Conservation (phyloP, 2,797 vertebrate species). For the Eurystomus glaucurus region DNA sequence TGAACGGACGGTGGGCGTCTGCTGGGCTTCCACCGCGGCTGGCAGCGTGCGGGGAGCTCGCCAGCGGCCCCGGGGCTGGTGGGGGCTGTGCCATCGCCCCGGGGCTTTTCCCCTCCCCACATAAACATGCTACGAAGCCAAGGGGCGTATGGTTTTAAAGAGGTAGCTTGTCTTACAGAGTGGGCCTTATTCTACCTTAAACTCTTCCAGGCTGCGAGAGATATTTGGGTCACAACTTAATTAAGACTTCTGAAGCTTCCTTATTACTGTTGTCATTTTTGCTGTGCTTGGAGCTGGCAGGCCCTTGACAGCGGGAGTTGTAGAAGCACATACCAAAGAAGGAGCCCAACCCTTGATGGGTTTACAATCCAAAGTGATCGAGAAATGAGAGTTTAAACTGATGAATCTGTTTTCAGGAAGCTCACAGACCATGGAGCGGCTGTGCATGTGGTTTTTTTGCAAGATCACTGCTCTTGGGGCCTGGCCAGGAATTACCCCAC, state of each 20-base stretch:
- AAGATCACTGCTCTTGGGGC: not conserved
- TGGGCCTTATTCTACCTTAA: not conserved
- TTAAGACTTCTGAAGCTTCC: not conserved
- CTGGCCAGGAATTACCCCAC: rapidly evolving
- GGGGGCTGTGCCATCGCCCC: not conserved
- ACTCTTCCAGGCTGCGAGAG: not conserved
- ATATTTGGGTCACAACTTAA: not conserved
- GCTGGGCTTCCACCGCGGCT: not conserved
- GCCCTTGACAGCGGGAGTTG: not conserved
- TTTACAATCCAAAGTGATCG: not conserved
- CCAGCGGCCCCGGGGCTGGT: not conserved
- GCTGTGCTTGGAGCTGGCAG: not conserved
- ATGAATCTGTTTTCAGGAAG: rapidly evolving
- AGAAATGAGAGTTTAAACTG: not conserved
- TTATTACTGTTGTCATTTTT: not conserved
- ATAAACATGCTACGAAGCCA: rapidly evolving
- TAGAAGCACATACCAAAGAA: not conserved
- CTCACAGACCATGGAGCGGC: rapidly evolving
- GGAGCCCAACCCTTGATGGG: not conserved
- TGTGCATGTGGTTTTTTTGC: not conserved
- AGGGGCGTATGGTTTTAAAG: not conserved
- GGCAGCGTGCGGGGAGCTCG: not conserved
- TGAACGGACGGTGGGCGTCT: not conserved
- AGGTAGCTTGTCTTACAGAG: not conserved
- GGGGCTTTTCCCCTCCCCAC: not conserved